Evolutionary conservation across 2,888 invertebrate species (phyloP).

Genomic region (Oxycera nigricornis): DNA sequence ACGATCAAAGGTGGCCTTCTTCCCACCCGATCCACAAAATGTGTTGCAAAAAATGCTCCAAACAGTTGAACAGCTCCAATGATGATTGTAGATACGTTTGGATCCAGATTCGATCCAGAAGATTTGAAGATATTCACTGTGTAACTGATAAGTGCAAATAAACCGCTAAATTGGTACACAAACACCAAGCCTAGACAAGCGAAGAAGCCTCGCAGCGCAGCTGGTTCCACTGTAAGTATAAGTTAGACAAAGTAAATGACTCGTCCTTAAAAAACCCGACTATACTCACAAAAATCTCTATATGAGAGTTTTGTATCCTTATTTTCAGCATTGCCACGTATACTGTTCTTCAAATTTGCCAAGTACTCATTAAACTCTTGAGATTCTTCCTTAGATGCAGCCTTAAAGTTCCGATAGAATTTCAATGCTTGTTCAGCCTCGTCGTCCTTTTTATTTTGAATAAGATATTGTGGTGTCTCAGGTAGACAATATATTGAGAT

Average conservation of each 20-base stretch:
- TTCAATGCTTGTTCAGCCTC: constrained; percentile 54
- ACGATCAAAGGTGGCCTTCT: constrained; percentile 55
- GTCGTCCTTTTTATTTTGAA: constrained; percentile 49
- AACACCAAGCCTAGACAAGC: constrained; percentile 51
- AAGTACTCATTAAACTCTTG: constrained; percentile 46
- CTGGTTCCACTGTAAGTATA: constrained; percentile 50
- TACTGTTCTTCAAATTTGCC: constrained; percentile 49
- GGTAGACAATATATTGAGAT: constrained; percentile 52
- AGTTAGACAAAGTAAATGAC: not conserved
- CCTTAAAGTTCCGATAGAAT: constrained; percentile 54
- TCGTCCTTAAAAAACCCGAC: not conserved
- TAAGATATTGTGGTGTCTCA: constrained; percentile 56
- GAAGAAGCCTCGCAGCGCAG: constrained; percentile 53
- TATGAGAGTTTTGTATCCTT: constrained; percentile 32
- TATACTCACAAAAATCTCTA: constrained; percentile 54
- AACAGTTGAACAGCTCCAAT: constrained; percentile 56
- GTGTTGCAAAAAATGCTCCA: constrained; percentile 54
- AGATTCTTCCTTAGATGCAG: constrained; percentile 49
- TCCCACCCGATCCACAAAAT: constrained; percentile 56
- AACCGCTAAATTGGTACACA: constrained; percentile 55
- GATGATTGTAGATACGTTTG: constrained; percentile 57
- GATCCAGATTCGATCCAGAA: constrained; percentile 54
- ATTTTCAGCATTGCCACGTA: constrained; percentile 26
- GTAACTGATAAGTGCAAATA: constrained; percentile 57
- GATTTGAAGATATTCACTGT: constrained; percentile 56